These are phyloP conservation scores for Catocala fraxini DNA, from an alignment of 2,888 invertebrate genomes.

Conservation along the genomic window DNA sequence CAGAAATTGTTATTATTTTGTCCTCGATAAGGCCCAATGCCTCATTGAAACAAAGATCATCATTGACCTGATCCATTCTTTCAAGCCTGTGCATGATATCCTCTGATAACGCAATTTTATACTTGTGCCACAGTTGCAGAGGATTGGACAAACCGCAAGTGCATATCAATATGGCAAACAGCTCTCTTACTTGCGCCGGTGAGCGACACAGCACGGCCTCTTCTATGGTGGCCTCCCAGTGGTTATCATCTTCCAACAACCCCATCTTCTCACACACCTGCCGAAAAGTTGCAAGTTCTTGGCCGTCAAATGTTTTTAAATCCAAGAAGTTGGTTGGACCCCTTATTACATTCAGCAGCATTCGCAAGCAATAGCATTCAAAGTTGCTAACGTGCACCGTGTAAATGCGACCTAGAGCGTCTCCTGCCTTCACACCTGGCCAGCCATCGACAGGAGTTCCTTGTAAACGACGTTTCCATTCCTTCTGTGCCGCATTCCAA, in stretches of 20 bases:
- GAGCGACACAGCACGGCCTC: conserved; percentile 47
- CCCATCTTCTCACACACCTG: conserved; percentile 52
- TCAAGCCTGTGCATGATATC: conserved; percentile 31
- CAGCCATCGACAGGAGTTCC: conserved; percentile 37
- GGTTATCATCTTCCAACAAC: conserved; percentile 58
- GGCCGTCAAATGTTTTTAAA: conserved; percentile 46
- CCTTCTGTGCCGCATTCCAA: too few species aligned
- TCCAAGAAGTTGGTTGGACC: conserved; percentile 37
- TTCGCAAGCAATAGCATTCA: conserved; percentile 46
- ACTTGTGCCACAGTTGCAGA: conserved; percentile 22
- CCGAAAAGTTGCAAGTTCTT: conserved; percentile 35
- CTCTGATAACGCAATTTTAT: conserved; percentile 23
- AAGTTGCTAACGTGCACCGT: conserved; percentile 45
- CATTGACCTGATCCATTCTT: conserved; percentile 22
- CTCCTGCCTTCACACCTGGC: conserved; percentile 37
- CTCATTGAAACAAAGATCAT: conserved; percentile 39
- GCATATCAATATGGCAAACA: conserved; percentile 12
- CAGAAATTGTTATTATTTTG: conserved; percentile 45
- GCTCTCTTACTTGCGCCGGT: conserved; percentile 16
- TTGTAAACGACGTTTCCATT: conserved; percentile 37
- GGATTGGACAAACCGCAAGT: conserved; percentile 43
- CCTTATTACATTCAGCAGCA: conserved; percentile 37
- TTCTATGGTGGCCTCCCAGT: conserved; percentile 35
- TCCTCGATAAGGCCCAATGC: conserved; percentile 41
- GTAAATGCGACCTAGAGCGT: conserved; percentile 47